phyloP scores from a whole-genome alignment of 2,888 invertebrate genomes.

The Eueremaeus valkanovi region DNA sequence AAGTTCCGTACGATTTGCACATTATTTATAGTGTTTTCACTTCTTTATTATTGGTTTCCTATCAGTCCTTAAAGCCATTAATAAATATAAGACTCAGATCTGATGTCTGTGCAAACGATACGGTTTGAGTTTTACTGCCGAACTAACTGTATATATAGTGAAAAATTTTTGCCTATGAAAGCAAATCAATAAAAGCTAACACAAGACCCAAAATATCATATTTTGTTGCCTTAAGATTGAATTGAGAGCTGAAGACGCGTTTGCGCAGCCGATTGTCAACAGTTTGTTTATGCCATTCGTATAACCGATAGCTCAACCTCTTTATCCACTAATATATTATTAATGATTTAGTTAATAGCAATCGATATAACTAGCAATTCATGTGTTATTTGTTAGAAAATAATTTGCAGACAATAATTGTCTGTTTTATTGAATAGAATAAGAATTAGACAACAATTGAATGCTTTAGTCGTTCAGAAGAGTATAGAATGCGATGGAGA shows the following conservation, averaged over 20 bases:
- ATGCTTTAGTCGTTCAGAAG: neutral
- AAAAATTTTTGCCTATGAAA: neutral
- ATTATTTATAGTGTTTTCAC: slow-evolving; percentile 7
- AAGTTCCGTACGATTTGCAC: neutral
- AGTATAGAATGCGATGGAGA: neutral
- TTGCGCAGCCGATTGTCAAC: slow-evolving; percentile 31
- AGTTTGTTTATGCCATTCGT: slow-evolving; percentile 22
- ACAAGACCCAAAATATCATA: neutral
- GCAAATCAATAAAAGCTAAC: slow-evolving; percentile 20
- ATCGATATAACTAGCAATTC: neutral
- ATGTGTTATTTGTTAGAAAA: neutral
- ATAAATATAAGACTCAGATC: neutral
- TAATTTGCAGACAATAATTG: neutral
- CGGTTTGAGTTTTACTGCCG: neutral
- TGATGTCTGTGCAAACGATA: neutral
- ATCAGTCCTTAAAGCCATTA: slow-evolving; percentile 14
- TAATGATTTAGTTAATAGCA: slow-evolving; percentile 13
- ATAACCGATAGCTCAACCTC: neutral
- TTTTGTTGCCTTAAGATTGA: slow-evolving; percentile 24
- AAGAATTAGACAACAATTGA: neutral
- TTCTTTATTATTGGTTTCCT: slow-evolving; percentile 1
- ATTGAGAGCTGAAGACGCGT: slow-evolving; percentile 12
- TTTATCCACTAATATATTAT: slow-evolving; percentile 23
- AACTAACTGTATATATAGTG: neutral
- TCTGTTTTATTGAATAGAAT: neutral